Evolutionary conservation across 2,888 invertebrate species (phyloP).

Genomic region (Norana najaformis): DNA sequence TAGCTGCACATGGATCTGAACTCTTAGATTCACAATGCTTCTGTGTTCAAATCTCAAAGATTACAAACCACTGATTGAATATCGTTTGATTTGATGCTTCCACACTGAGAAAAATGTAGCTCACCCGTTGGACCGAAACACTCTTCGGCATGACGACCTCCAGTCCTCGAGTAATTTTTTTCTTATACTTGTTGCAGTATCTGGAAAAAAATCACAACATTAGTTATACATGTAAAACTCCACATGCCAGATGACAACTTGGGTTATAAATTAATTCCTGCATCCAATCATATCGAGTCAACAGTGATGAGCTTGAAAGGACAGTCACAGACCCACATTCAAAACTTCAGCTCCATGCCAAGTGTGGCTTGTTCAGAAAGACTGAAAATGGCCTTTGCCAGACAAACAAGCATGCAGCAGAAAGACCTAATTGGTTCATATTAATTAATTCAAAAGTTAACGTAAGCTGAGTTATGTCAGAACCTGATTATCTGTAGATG

Average conservation of each 20-base stretch:
- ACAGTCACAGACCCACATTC: too few species aligned
- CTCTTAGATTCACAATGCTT: background rate
- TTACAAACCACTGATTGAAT: background rate
- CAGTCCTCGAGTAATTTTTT: background rate
- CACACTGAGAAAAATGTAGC: too few species aligned
- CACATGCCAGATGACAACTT: background rate
- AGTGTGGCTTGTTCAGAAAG: background rate
- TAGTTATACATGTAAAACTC: background rate
- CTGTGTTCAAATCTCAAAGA: background rate
- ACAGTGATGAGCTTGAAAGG: too few species aligned
- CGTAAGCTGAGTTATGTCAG: background rate
- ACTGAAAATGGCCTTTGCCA: background rate
- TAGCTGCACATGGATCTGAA: background rate
- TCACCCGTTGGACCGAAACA: conserved; percentile 5
- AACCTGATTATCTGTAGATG: background rate
- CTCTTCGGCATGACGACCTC: conserved; percentile 1
- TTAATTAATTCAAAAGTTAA: background rate
- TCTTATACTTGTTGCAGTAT: conserved; percentile 4
- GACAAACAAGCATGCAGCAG: background rate
- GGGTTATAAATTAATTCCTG: background rate
- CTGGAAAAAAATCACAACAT: background rate
- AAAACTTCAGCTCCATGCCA: too few species aligned
- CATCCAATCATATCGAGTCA: background rate
- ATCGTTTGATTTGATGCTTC: too few species aligned
- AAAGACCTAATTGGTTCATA: background rate